Evolutionary conservation across 2,797 vertebrate species (phyloP), one percentile per base, ranked within the genome.

Genomic region (Coccyzus lansbergi): DNA sequence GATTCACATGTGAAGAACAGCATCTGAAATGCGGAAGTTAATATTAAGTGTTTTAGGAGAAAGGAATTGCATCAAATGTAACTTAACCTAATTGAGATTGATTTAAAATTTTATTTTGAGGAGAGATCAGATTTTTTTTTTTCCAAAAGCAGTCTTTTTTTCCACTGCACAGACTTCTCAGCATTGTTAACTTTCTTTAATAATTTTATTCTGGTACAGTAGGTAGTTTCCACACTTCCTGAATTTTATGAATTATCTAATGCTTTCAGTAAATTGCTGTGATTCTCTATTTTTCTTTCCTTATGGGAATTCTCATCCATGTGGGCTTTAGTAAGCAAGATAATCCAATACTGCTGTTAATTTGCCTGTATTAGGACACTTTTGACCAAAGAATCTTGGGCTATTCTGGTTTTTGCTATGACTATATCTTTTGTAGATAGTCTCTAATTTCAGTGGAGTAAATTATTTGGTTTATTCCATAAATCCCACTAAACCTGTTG

Each of bases 1-100:
- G 59, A 96, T 96, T 96, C 59, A 68, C 92, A 97, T 95, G 95
- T 86, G 95, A 93, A 96, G 40, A 67, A 92, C 28, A 59, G 28
- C 67, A 33, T 83, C 76, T 96, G 77, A 95, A 89, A 94, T 49
- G 38, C 8, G 82, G 51, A 94, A 93, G 64, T 93, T 94, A 55
- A 74, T 78, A 80, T 55, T 55, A 74, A 71, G 86, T 92, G 53
- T 83, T 92, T 92, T 67, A 52, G 42, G 81, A 72, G 93, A 93
- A 94, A 86, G 34, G 21, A 96, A 86, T 92, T 88, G 38, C 4
- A 34, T 86, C 77, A 81, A 96, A 63, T 81, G 49, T 55, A 87
- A 95, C 94, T 92, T 83, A 70, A 69, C 44, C 33, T 96, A 92
- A 96, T 83, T 78, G 80, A 86, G 81, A 46, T 42, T 63, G 92